Evolutionary conservation across 2,797 vertebrate genomes (phyloP).

Genomic region (Chelonia mydas): DNA sequence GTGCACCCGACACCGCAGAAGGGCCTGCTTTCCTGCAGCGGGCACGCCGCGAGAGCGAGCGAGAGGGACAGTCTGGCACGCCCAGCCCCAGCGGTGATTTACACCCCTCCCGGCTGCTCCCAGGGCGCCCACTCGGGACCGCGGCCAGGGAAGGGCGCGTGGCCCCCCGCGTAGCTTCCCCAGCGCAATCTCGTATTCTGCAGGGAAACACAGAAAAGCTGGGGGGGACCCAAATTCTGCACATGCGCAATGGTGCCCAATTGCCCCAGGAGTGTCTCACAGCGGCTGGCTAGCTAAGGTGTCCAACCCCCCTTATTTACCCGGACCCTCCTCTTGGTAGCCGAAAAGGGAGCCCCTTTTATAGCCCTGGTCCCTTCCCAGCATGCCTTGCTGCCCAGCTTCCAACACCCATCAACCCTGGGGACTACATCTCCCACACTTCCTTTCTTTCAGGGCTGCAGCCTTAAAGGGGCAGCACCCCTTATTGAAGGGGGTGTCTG

Average conservation of each 20-base stretch:
- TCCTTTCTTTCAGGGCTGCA: not conserved
- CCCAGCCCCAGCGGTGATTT: not conserved
- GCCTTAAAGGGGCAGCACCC: not conserved
- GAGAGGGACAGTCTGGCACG: too few relatives aligned
- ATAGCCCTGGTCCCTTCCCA: not conserved
- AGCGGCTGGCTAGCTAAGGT: too few relatives aligned
- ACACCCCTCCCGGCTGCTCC: too few relatives aligned
- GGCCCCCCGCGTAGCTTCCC: too few relatives aligned
- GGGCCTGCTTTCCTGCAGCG: too few relatives aligned
- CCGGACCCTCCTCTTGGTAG: not conserved
- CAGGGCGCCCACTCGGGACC: too few relatives aligned
- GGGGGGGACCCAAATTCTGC: not conserved
- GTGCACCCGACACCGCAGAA: too few relatives aligned
- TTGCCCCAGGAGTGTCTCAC: not conserved
- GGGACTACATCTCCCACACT: not conserved
- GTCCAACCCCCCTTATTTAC: too few relatives aligned
- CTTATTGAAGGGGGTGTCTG: too few relatives aligned
- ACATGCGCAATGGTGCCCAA: not conserved
- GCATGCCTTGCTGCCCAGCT: not conserved
- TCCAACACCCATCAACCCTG: not conserved
- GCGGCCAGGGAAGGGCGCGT: fast-evolving
- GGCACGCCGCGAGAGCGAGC: too few relatives aligned
- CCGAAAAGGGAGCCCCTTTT: not conserved
- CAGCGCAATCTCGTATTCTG: not conserved
- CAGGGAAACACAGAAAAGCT: not conserved